phyloP scores from a whole-genome alignment of 2,113 vertebrate species.

The Corapipo altera region DNA sequence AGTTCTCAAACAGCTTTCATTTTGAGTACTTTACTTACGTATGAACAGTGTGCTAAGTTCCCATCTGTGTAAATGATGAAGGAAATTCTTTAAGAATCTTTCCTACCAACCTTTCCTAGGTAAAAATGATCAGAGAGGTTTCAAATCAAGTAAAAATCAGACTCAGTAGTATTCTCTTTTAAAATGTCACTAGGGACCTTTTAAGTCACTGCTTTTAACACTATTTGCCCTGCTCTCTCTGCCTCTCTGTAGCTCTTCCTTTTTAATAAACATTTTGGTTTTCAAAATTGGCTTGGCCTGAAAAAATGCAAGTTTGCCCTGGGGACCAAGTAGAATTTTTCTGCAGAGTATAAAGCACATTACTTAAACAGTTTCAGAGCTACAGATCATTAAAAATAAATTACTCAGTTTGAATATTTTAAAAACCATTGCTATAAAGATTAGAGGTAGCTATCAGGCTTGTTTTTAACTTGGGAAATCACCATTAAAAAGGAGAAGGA shows the following conservation, averaged over 20 bases:
- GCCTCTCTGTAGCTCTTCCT: not conserved
- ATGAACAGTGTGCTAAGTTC: not conserved
- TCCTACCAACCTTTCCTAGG: not conserved
- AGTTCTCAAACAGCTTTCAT: not conserved
- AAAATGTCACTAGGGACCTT: not conserved
- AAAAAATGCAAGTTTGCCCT: constrained; percentile 1
- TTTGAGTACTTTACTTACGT: not conserved
- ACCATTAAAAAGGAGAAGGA: not conserved
- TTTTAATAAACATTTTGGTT: constrained; percentile 18
- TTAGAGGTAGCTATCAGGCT: not conserved
- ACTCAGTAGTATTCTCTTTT: not conserved
- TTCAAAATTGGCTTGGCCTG: not conserved
- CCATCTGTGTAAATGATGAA: not conserved
- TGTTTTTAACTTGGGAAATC: not conserved
- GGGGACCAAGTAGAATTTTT: not conserved
- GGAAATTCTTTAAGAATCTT: not conserved
- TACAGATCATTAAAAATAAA: constrained; percentile 53
- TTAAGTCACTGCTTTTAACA: not conserved
- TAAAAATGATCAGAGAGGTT: not conserved
- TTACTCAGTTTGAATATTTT: constrained; percentile 28
- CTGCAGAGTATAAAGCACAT: not conserved
- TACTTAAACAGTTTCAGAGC: not conserved
- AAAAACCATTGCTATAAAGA: not conserved
- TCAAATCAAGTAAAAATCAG: constrained; percentile 9
- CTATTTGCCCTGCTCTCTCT: not conserved